These are phyloP conservation scores for Scarus forsteni DNA, from an alignment of 2,797 vertebrate species.

Conservation along the genomic window DNA sequence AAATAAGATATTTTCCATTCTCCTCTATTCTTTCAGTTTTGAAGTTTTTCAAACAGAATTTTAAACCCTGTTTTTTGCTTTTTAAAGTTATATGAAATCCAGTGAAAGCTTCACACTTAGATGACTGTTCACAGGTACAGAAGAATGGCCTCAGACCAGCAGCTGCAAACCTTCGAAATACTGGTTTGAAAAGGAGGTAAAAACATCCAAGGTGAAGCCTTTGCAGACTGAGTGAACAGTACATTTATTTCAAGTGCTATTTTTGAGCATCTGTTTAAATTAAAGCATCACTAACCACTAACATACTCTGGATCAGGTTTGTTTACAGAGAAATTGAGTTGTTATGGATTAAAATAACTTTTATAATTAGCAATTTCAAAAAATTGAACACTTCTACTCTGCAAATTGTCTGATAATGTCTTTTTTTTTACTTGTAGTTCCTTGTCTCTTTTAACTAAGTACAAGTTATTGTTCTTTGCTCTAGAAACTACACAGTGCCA, in stretches of 20 bases:
- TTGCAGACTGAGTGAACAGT: not conserved
- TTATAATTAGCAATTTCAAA: too few relatives aligned
- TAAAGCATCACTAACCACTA: not conserved
- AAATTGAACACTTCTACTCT: too few relatives aligned
- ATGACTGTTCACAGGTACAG: not conserved
- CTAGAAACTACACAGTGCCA: too few relatives aligned
- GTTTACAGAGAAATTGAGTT: not conserved
- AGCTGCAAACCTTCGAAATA: not conserved
- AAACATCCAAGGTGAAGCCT: not conserved
- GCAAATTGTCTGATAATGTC: too few relatives aligned
- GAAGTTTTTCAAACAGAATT: too few relatives aligned
- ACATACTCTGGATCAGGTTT: not conserved
- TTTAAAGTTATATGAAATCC: not conserved
- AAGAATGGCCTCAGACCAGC: constrained; percentile 1
- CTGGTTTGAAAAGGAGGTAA: not conserved
- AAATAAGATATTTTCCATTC: too few relatives aligned
- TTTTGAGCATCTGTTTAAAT: not conserved
- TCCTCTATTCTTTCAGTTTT: too few relatives aligned
- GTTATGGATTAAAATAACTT: not conserved
- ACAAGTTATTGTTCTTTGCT: not conserved
- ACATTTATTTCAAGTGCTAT: not conserved
- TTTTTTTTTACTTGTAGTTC: not conserved
- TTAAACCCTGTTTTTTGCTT: not conserved
- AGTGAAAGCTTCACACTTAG: not conserved
- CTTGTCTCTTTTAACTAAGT: not conserved